These are phyloP conservation scores for Zoanthus sansibaricus DNA, from an alignment of 92 coral and sea anemone species.

Conservation along the genomic window DNA sequence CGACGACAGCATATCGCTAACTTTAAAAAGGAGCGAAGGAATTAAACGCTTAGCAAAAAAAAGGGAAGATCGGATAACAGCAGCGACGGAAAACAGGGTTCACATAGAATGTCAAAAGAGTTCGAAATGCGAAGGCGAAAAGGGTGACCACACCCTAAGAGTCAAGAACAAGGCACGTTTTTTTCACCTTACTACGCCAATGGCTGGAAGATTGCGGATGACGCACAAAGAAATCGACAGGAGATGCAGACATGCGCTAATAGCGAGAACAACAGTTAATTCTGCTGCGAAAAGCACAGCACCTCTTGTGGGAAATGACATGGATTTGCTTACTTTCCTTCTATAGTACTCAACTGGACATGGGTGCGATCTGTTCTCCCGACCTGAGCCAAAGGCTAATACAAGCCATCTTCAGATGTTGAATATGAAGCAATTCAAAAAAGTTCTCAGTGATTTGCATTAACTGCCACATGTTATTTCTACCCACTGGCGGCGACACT, in stretches of 20 bases:
- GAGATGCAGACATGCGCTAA: no score
- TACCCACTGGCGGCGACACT: no score
- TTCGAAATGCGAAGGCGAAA: not conserved
- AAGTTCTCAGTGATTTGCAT: no score
- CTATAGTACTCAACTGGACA: not conserved
- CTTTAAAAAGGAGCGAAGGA: not conserved
- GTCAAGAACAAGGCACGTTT: not conserved
- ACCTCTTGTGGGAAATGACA: not conserved
- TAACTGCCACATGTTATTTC: no score
- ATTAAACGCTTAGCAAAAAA: not conserved
- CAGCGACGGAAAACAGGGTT: not conserved
- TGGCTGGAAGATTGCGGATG: not conserved
- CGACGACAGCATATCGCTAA: not conserved
- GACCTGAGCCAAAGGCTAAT: not conserved
- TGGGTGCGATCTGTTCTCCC: not conserved
- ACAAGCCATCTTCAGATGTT: not conserved
- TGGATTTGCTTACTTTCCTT: not conserved
- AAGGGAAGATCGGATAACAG: not conserved
- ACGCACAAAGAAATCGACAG: not conserved
- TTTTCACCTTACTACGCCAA: not conserved
- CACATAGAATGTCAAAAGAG: not conserved
- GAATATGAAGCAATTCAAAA: no score
- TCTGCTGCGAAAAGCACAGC: no score
- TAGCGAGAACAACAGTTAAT: no score
- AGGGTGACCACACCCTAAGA: not conserved